phyloP scores from a whole-genome alignment of 2,797 vertebrate genomes.

The Chromis chromis region DNA sequence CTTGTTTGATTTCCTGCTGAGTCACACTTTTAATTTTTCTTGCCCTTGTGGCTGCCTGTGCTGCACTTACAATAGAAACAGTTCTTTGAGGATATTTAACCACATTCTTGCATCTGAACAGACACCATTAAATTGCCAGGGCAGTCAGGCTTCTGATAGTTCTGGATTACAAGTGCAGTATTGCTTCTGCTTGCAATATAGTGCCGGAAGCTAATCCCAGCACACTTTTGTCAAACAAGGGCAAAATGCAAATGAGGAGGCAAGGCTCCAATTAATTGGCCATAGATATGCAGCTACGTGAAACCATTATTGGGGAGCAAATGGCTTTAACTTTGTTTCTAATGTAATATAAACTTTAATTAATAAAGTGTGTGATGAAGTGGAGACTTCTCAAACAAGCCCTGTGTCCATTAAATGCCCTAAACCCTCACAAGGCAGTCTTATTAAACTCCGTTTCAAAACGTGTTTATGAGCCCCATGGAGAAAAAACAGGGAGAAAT shows the following conservation, averaged over 20 bases:
- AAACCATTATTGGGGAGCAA: conserved; percentile 85
- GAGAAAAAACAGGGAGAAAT: conserved; percentile 81
- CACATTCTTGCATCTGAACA: not conserved
- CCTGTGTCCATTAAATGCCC: conserved; percentile 85
- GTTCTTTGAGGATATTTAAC: conserved; percentile 15
- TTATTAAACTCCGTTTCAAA: conserved; percentile 86
- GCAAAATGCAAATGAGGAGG: conserved; percentile 69
- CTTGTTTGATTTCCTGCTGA: not conserved
- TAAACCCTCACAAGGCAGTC: conserved; percentile 81
- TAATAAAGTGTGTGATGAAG: conserved; percentile 89
- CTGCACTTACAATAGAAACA: not conserved
- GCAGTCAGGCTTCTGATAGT: conserved; percentile 52
- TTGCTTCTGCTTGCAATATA: conserved; percentile 58
- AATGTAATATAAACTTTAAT: conserved; percentile 88
- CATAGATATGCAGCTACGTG: conserved; percentile 84
- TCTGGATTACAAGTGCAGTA: conserved; percentile 40
- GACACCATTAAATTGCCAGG: conserved; percentile 12
- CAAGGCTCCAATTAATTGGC: conserved; percentile 84
- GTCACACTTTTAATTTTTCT: not conserved
- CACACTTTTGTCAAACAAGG: conserved; percentile 76
- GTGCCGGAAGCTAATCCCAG: conserved; percentile 54
- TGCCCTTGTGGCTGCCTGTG: not conserved
- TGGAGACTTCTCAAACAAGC: conserved; percentile 89
- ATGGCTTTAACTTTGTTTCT: conserved; percentile 88
- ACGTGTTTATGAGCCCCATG: conserved; percentile 82